Evolutionary conservation across 35 echinoderm and acorn worm genomes (phyloP), one percentile per base, ranked within the genome.

Genomic region (Chiridota heheva): DNA sequence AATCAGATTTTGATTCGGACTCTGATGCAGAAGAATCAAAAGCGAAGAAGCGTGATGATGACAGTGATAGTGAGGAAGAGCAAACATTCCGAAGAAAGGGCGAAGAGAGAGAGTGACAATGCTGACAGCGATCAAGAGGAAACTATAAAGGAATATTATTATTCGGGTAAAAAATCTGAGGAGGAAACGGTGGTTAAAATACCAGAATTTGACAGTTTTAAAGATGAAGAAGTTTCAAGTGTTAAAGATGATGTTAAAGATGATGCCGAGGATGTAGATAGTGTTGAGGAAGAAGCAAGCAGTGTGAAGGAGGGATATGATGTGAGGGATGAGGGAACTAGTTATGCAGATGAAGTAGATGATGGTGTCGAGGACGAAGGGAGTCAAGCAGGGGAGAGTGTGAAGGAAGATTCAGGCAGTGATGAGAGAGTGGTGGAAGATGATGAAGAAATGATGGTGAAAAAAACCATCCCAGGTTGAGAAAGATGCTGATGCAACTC

Each of bases 1-100:
- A n/a, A n/a, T n/a, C n/a, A n/a, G n/a, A n/a, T n/a, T n/a, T n/a
- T n/a, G n/a, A n/a, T 30, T 84, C 81, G 39, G 47, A 56, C 24
- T 12, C 43, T 3, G 68, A 33, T 7, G 40, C 70, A 51, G 67
- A 90, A 42, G 73, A 68, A 53, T 34, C 67, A 49, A 47, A 49
- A 7, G 55, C 17, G 70, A 73, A 73, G 17, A 47, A 73, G 0
- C 42, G 16, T 87, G 90, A 92, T 29, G 83, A 42, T 4, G 83
- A 92, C 18, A 83, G 69, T 34, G 68, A 92, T 12, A 81, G 63
- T 15, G 69, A 73, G 40, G 51, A 89, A 46, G 44, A 59, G 18
- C 18, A 60, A 86, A 35, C 40, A 76, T 17, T 15, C 28, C 22
- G 29, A 76, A 34, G 72, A 76, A 76, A 13, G 22, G 12, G 48